Evolutionary conservation across 2,797 vertebrate genomes (phyloP).

Genomic region (Kryptolebias ocellatus): DNA sequence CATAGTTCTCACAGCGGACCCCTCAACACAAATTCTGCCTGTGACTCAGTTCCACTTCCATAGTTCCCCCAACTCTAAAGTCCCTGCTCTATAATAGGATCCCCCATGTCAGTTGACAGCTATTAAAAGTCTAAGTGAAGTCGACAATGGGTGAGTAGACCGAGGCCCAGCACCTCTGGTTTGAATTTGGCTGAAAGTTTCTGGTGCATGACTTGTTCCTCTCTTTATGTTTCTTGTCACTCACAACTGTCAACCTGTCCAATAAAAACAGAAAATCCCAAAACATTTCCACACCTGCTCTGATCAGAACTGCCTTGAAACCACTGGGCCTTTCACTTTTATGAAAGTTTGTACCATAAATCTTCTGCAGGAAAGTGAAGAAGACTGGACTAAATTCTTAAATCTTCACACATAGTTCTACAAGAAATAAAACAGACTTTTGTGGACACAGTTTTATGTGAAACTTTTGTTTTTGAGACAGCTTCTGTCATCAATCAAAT

Average conservation of each 20-base stretch:
- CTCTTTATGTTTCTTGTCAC: slow-evolving; percentile 40
- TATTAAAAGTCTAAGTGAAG: slow-evolving; percentile 13
- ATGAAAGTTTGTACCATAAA: not conserved
- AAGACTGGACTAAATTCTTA: not conserved
- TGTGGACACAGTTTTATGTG: not conserved
- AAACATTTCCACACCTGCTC: slow-evolving; percentile 15
- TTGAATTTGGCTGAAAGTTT: slow-evolving; percentile 19
- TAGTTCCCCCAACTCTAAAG: not conserved
- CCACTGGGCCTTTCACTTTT: not conserved
- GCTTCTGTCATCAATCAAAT: not conserved
- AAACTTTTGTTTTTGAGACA: not conserved
- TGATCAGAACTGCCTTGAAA: slow-evolving; percentile 4
- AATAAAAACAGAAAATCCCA: slow-evolving; percentile 33
- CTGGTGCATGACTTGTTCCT: slow-evolving; percentile 30
- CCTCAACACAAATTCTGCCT: not conserved
- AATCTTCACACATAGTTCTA: not conserved
- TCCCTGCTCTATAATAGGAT: slow-evolving; percentile 1
- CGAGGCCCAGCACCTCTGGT: slow-evolving; percentile 9
- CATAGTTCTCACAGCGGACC: not conserved
- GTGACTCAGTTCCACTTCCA: not conserved
- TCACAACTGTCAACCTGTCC: slow-evolving; percentile 46
- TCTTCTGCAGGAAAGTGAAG: slow-evolving; percentile 7
- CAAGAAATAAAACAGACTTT: not conserved
- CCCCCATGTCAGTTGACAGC: not conserved
- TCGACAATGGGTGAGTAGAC: not conserved